phyloP scores from a whole-genome alignment of 2,888 invertebrate genomes.

The Hyposoter didymator region DNA sequence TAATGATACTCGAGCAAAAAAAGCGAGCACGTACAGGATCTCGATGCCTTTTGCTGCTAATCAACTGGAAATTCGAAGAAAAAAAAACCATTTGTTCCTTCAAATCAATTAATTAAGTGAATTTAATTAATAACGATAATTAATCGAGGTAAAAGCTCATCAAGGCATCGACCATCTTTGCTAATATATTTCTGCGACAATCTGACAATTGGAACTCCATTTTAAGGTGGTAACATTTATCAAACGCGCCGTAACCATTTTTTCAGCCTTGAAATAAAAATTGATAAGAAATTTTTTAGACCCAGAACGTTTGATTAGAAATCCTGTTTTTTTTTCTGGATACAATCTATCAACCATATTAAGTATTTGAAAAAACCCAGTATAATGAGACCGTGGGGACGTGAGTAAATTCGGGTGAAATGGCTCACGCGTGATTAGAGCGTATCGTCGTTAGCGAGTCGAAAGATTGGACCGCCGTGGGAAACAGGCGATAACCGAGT shows the following conservation, averaged over 20 bases:
- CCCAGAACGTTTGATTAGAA: neutral
- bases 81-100: neutral
- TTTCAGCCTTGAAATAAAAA: neutral
- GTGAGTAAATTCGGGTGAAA: constrained; percentile 62
- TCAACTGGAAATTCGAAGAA: neutral
- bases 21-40: neutral
- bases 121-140: neutral
- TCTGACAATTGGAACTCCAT: neutral
- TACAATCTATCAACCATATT: constrained; percentile 8
- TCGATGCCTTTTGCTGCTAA: neutral
- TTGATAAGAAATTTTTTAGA: neutral
- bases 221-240: neutral
- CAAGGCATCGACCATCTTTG: neutral
- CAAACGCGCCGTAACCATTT: neutral
- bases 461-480: constrained; percentile 71
- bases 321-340: neutral
- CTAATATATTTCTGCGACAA: neutral
- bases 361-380: constrained; percentile 19
- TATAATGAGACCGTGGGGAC: constrained; percentile 55
- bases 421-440: constrained; percentile 60
- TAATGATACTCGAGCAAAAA: constrained; percentile 45
- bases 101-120: neutral
- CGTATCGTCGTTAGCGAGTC: constrained; percentile 62
- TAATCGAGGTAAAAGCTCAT: neutral
- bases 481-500: constrained; percentile 72